Base-by-base conservation (phyloP, 2,113 vertebrate species). In the Circaetus gallicus region DNA sequence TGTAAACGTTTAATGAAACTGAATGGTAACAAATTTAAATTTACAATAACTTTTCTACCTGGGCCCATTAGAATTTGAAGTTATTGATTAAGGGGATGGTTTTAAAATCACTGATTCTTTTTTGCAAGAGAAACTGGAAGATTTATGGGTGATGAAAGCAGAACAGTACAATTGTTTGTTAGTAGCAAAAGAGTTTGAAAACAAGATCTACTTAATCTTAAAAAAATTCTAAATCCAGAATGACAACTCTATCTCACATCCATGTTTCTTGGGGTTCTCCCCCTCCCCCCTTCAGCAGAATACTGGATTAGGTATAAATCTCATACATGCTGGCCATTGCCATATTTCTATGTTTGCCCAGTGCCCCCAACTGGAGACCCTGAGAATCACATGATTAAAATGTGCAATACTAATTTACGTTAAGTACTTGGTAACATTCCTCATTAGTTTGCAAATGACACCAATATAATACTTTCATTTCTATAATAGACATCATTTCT, bases 291-390 rank as follows among this genome's bases (percentile, higher is more conserved):
- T 31, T 18, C 53, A 17, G 36, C 55, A 1, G 40, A 13, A 12
- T 4, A 8, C 34, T 10, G 17, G 25, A 13, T 6, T 6, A 5
- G 38, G 26, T 7, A 0, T 7, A 3, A 34, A 14, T 8, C 47
- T 69, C 61, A 1, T 25, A 49, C 11, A 1, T 0, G 1, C 11
- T 3, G 40, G 34, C 61, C 34, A 8, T 14, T 58, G 49, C 62
- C 62, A 42, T 29, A 17, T 74, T 96, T 96, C 52, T 40, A 0
- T 52, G 94, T 74, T 83, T 96, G 87, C 38, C 49, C 82, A 96
- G 82, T 96, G 96, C 95, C 97, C 95, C 90, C 97, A 93, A 0
- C 96, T 95, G 97, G 97, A 93, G 50, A 66, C 50, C 42, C 55
- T 34, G 88, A 93, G 92, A 95, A 96, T 77, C 71, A 90, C 56